Conservation (phyloP, 2,797 vertebrate species). For the Cuniculus paca region DNA sequence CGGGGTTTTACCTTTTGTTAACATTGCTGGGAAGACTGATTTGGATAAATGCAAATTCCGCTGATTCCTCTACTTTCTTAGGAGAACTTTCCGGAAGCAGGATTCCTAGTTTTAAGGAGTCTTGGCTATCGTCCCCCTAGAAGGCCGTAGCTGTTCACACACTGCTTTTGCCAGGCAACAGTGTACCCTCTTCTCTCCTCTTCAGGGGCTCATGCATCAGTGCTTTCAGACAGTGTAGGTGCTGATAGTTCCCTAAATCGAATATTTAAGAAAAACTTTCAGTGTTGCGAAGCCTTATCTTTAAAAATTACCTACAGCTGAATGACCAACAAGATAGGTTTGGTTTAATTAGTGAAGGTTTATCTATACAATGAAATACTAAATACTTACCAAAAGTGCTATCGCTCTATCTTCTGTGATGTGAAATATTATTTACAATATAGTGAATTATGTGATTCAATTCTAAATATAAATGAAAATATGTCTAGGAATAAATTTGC, state of each 20-base stretch:
- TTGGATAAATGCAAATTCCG: neutral
- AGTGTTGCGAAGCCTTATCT: neutral
- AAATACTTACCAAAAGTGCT: neutral
- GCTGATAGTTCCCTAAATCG: neutral
- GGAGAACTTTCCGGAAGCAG: neutral
- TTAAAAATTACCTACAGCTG: neutral
- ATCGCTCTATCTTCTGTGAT: neutral
- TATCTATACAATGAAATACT: neutral
- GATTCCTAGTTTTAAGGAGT: neutral
- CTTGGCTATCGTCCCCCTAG: neutral
- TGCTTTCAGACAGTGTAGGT: neutral
- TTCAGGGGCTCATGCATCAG: neutral
- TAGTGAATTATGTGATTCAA: neutral
- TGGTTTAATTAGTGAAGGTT: neutral
- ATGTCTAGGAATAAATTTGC: neutral
- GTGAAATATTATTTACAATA: conserved; percentile 19
- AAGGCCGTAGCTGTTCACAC: neutral
- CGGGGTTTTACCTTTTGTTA: neutral
- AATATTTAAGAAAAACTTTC: neutral
- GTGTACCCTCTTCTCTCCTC: accelerated
- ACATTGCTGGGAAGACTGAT: neutral
- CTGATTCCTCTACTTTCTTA: neutral
- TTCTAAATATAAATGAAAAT: conserved; percentile 11
- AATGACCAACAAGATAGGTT: neutral
- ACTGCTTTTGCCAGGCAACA: too few relatives aligned